Evolutionary conservation across 2,113 vertebrate species (phyloP), one percentile per base, ranked within the genome.

Genomic region (Pontoporia blainvillei): DNA sequence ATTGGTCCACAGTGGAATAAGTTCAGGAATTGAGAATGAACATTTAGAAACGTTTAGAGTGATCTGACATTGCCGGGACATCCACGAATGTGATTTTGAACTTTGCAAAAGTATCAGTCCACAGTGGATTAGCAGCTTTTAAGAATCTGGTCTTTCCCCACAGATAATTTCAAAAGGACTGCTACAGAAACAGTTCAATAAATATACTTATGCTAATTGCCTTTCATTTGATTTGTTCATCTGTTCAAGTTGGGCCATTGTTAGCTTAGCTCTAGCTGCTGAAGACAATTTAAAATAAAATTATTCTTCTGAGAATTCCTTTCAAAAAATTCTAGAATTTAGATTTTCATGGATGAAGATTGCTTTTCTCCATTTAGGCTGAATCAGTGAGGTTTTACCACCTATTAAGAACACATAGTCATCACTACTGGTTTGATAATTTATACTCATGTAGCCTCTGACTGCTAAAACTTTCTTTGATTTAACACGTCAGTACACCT

Each of bases 271-370:
- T 78, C 83, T 61, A 62, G 46, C 25, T 79, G 57, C 3, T 75
- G 6, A 91, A 87, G 46, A 66, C 21, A 82, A 89, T 78, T 90
- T 79, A 54, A 66, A 78, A 91, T 78, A 62, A 91, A 96, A 94
- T 4, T 79, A 46, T 64, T 94, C 84, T 96, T 86, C 61, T 36
- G 67, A 84, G 39, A 64, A 69, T 94, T 95, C 79, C 78, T 59
- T 94, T 90, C 36, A 67, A 86, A 93, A 39, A 71, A 86, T 64
- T 96, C 67, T 83, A 69, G 72, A 84, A 66, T 83, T 79, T 61
- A 84, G 13, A 61, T 75, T 86, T 87, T 88, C 44, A 90, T 44
- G 15, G 90, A 90, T 54, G 34, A 59, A 85, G 46, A 36, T 2
- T 39, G 41, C 7, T 94, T 94, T 94, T 88, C 78, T 96, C 78